A percentile compares a stretch with the other conserved stretches of the same genome.
phyloP scores from a whole-genome alignment of 2,888 invertebrate genomes.

The Amaurobius ferox region DNA sequence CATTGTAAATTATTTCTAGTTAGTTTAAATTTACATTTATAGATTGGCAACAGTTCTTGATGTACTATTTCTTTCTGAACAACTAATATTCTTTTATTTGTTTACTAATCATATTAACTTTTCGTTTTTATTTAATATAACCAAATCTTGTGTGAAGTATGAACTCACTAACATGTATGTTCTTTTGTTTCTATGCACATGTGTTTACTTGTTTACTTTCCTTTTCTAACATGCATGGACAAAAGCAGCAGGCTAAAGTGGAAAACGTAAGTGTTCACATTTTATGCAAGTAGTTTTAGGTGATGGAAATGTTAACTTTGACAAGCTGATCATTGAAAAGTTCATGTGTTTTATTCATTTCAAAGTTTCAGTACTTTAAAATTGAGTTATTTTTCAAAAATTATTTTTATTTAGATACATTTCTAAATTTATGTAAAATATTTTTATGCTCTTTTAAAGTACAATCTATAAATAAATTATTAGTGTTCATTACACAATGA shows the following conservation, averaged over 20 bases:
- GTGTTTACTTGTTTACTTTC: slow-evolving; percentile 25
- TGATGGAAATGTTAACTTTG: neutral
- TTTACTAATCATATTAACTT: slow-evolving; percentile 16
- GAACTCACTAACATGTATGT: slow-evolving; percentile 19
- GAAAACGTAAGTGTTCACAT: slow-evolving; percentile 89
- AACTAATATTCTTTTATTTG: slow-evolving; percentile 1
- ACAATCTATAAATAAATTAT: too few species aligned
- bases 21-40: too few species aligned
- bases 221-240: slow-evolving; percentile 60
- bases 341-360: too few species aligned
- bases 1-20: too few species aligned
- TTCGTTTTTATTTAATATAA: neutral
- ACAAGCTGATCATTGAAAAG: too few species aligned
- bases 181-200: slow-evolving; percentile 18
- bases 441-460: too few species aligned
- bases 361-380: too few species aligned
- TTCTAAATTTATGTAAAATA: too few species aligned
- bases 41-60: too few species aligned
- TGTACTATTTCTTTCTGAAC: neutral
- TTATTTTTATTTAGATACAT: too few species aligned
- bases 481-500: too few species aligned
- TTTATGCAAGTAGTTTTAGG: neutral
- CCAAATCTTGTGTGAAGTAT: neutral
- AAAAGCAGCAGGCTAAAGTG: slow-evolving; percentile 83
- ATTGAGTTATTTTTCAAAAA: too few species aligned